Evolutionary conservation across 2,888 invertebrate species (phyloP), one percentile per base, ranked within the genome.

Genomic region (Esperia sulphurella): DNA sequence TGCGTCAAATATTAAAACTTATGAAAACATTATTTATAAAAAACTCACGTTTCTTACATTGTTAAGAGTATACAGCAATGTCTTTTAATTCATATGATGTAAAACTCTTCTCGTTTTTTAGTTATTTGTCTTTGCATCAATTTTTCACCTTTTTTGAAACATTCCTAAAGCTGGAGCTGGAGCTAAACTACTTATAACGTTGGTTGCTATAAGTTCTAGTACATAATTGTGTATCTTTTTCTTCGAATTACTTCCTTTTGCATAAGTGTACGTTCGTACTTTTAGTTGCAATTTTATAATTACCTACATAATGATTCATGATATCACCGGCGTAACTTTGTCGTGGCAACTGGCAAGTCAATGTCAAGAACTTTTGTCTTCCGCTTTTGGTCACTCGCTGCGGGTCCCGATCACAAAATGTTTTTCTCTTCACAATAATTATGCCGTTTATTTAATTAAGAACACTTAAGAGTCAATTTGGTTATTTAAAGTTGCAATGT

Each of bases 391-490:
- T 33, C 42, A 31, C 35, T 14, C 7, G 14, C 13, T 10, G 39
- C 39, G 14, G 29, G 14, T 29, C 10, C 12, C 45, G 45, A 44
- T 9, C 28, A 21, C 45, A 28, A 13, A 30, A 6, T 38, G 12
- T 44, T 48, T 45, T 21, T 21, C 21, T 21, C 21, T 44, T 31
- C 4, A 14, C 33, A 42, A 49, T 45, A 45, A 49, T 45, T 39
- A 45, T 39, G 4, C 42, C 42, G 35, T 42, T 49, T 49, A 49
- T 49, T 45, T 46, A 46, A 46, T 46, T 45, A 49, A 49, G 12
- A 45, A 40, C 45, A 45, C 21, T 40, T 14, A 9, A 21, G 40
- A 45, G 45, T 9, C 45, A 45, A 45, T 45, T 45, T 28, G 13
- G 14, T 8, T 14, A 14, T 43, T 33, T 43, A 10, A 8, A 33